Percentiles rank a stretch among this genome's conserved stretches.
These are phyloP conservation scores for Theonella swinhoei DNA, from an alignment of 37 sponge, comb jelly and placozoan genomes.

Conservation along the genomic window DNA sequence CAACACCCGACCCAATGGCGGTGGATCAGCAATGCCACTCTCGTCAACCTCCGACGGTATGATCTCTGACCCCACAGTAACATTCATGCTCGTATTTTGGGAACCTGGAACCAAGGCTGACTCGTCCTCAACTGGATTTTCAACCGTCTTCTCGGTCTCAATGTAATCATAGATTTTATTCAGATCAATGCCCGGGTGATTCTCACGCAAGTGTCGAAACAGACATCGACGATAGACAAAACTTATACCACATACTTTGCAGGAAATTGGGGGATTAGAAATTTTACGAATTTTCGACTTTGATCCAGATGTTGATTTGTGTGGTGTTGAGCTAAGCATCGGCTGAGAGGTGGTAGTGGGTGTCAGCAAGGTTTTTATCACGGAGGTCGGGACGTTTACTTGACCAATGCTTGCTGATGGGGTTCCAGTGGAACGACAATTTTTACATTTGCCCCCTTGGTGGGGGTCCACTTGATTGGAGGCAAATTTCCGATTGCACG, in stretches of 20 bases:
- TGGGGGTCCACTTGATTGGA: neutral
- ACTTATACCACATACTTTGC: conserved; percentile 52
- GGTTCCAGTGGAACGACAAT: conserved; percentile 1
- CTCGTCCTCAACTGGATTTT: neutral
- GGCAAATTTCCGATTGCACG: conserved; percentile 50
- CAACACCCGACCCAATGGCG: neutral
- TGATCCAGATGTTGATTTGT: neutral
- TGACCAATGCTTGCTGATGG: too few relatives aligned
- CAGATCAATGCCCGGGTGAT: conserved; percentile 31
- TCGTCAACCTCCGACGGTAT: neutral
- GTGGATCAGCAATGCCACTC: neutral
- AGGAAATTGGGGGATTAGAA: conserved; percentile 15
- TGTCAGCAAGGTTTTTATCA: neutral
- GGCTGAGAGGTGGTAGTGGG: neutral
- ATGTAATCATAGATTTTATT: conserved; percentile 46
- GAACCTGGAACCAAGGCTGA: neutral
- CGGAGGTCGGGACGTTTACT: neutral
- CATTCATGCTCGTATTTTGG: conserved; percentile 23
- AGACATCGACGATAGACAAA: conserved; percentile 67
- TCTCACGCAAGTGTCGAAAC: conserved; percentile 61
- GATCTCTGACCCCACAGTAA: conserved; percentile 33
- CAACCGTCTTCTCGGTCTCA: neutral
- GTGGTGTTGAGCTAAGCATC: conserved; percentile 1
- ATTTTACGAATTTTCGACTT: conserved; percentile 9
- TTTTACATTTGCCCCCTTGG: neutral